phyloP scores from a whole-genome alignment of 2,888 invertebrate species.

The Lasius platythorax region DNA sequence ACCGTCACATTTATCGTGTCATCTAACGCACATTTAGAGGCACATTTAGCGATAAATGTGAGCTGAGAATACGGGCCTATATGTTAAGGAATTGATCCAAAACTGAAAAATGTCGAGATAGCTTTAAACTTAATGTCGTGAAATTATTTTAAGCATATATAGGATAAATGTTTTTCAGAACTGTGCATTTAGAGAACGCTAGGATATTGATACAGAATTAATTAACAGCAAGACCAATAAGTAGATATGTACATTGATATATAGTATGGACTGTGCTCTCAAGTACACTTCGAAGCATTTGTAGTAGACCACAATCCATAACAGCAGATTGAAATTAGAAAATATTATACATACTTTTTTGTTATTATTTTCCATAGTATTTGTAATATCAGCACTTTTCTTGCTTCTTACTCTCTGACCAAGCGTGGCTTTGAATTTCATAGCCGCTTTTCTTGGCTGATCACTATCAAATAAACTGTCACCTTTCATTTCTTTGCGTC shows the following conservation, averaged over 20 bases:
- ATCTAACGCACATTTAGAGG: no score
- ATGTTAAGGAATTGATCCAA: not conserved
- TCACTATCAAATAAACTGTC: not conserved
- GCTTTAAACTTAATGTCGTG: not conserved
- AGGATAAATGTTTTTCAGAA: not conserved
- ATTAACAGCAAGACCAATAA: not conserved
- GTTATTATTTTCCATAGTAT: not conserved
- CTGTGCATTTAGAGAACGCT: not conserved
- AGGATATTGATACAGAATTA: not conserved
- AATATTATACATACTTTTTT: not conserved
- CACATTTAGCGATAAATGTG: no score
- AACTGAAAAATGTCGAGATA: not conserved
- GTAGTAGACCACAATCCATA: no score
- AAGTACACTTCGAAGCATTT: no score
- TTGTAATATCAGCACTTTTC: not conserved
- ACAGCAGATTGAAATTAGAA: no score
- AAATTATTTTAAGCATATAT: not conserved
- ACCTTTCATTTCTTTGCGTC: not conserved
- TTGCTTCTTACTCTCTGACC: not conserved
- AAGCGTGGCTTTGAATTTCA: conserved; percentile 2
- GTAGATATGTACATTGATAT: not conserved
- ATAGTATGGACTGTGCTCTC: no score
- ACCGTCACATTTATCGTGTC: no score
- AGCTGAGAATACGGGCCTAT: no score
- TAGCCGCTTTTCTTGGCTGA: not conserved